Percentiles rank a stretch among this genome's conserved stretches.
These are phyloP conservation scores for Bagarius yarrelli DNA, from an alignment of 2,113 vertebrate species.

Conservation along the genomic window DNA sequence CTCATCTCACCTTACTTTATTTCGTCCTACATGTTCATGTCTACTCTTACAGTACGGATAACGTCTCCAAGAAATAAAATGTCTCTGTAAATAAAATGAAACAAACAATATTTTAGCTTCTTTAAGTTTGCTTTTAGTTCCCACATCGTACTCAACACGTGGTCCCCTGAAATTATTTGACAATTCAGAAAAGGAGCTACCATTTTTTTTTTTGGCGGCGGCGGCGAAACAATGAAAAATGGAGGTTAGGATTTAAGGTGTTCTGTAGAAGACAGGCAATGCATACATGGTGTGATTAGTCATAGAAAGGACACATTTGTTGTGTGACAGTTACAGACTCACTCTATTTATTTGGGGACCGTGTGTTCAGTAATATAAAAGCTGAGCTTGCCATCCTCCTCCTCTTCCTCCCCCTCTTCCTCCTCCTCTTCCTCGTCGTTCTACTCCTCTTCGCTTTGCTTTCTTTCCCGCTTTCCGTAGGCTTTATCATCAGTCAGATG, in stretches of 20 bases:
- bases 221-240: background rate
- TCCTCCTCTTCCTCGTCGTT: background rate
- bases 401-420: background rate
- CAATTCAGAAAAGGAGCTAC: background rate
- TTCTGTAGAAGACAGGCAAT: background rate
- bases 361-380: slow-evolving; percentile 34
- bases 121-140: background rate
- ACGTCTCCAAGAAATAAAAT: background rate
- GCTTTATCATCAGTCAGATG: background rate
- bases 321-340: slow-evolving; percentile 33
- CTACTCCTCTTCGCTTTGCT: slow-evolving; percentile 3
- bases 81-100: background rate
- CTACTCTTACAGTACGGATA: background rate
- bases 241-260: background rate
- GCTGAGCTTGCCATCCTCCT: slow-evolving; percentile 41
- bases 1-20: slow-evolving; percentile 15
- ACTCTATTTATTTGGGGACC: slow-evolving; percentile 16
- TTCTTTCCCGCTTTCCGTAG: slow-evolving; percentile 1
- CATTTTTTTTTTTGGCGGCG: background rate
- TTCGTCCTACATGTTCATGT: slow-evolving; percentile 28
- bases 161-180: background rate
- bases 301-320: slow-evolving; percentile 29
- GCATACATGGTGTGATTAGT: slow-evolving; percentile 27
- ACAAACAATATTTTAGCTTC: background rate
- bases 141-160: background rate